Percentiles rank a stretch among this genome's conserved stretches.
Conservation (phyloP, 2,797 vertebrate genomes). For the Rhabdophis nuchalis region DNA sequence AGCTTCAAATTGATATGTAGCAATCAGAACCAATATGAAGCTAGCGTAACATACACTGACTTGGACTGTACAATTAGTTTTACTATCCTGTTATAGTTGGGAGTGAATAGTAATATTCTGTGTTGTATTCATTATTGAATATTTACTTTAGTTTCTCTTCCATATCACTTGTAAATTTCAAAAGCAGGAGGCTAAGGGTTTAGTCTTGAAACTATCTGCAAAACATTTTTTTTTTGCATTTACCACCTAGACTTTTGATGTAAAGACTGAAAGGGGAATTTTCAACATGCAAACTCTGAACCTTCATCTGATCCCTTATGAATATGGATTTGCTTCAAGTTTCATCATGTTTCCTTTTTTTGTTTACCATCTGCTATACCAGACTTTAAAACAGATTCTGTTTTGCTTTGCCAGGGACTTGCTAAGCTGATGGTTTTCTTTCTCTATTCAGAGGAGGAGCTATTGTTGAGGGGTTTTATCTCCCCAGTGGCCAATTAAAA, state of each 20-base stretch:
- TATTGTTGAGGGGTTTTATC: background rate
- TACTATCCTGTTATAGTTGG: background rate
- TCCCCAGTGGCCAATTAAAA: background rate
- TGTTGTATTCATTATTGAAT: background rate
- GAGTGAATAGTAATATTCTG: background rate
- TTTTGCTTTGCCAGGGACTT: background rate
- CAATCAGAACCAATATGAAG: background rate
- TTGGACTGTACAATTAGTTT: background rate
- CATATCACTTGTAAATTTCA: background rate
- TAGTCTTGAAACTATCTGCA: background rate
- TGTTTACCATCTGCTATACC: conserved; percentile 6
- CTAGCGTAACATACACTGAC: background rate
- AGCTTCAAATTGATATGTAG: background rate
- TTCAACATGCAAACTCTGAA: background rate
- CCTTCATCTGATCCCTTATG: background rate
- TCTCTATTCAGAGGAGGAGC: background rate
- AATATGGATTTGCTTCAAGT: background rate
- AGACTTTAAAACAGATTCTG: background rate
- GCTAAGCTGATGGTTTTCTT: background rate
- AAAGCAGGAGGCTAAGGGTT: background rate
- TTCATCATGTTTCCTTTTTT: background rate
- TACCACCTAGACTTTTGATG: background rate
- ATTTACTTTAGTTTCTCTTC: background rate
- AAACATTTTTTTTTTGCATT: background rate
- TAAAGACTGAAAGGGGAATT: background rate